Evolutionary conservation across 2,113 vertebrate genomes (phyloP), one percentile per base, ranked within the genome.

Genomic region (Stegastes partitus): DNA sequence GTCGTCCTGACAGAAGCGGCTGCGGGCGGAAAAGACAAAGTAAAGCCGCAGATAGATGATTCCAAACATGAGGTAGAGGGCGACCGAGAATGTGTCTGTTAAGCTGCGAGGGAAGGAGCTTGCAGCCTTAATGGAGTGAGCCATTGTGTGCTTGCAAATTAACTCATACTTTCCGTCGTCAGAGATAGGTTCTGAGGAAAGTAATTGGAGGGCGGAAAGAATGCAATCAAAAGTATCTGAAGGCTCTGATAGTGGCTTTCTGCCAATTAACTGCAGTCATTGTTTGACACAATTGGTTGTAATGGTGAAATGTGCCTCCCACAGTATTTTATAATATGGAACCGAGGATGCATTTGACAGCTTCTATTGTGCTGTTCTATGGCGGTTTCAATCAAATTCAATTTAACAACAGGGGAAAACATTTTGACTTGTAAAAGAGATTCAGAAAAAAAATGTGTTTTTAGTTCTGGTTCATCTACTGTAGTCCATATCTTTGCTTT

Each of bases 211-310:
- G 58, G 49, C 1, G 42, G 50, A 50, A 66, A 76, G 51, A 75
- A 77, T 76, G 49, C 56, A 75, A 79, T 84, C 73, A 58, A 28
- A 77, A 85, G 45, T 80, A 83, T 79, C 62, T 72, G 78, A 84
- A 56, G 49, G 63, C 66, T 72, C 63, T 1, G 25, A 70, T 66
- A 51, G 68, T 49, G 39, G 81, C 68, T 68, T 79, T 83, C 66
- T 78, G 76, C 64, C 77, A 84, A 70, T 86, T 82, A 85, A 72
- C 67, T 72, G 59, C 44, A 3, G 12, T 45, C 77, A 81, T 86
- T 88, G 88, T 88, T 63, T 77, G 70, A 81, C 77, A 86, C 81
- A 84, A 82, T 85, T 73, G 68, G 71, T 54, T 66, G 74, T 45
- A 78, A 75, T 63, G 23, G 70, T 26, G 56, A 79, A 87, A 72